Evolutionary conservation across 2,113 vertebrate genomes (phyloP), one percentile per base, ranked within the genome.

Genomic region (Sylvilagus bachmani): DNA sequence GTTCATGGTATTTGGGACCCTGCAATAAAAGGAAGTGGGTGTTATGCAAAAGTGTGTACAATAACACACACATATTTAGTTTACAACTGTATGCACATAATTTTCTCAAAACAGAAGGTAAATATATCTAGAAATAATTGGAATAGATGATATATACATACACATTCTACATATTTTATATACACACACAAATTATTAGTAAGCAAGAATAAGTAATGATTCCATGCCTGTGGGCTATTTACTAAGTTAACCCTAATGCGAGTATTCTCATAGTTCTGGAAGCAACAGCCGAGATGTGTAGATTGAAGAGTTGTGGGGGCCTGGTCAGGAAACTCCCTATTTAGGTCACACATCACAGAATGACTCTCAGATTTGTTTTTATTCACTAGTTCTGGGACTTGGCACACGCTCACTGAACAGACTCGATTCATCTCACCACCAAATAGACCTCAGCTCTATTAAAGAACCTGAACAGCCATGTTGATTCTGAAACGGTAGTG

Each of bases 21-120:
- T 10, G 38, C 11, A 58, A 81, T 5, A 33, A 87, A 93, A 92
- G 53, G 64, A 93, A 55, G 19, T 77, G 64, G 55, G 49, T 78
- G 89, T 93, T 93, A 17, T 66, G 88, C 70, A 31, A 38, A 92
- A 93, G 86, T 91, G 29, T 83, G 91, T 89, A 83, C 2, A 91
- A 86, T 53, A 62, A 22, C 33, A 33, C 49, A 71, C 31, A 67
- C 38, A 71, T 62, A 61, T 44, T 67, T 33, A 93, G n/a, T 29
- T 58, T 75, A 74, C 1, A 36, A 33, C 78, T 84, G 82, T 84
- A 67, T 38, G 67, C 51, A 49, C 25, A 61, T 67, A 81, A 17
- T 69, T 95, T 93, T 95, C 36, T 75, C 74, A 81, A 64, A 67
- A 86, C 21, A 74, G 64, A 75, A 78, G 61, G 66, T 78, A 89